These are phyloP conservation scores for Pagrus major DNA, from an alignment of 2,113 vertebrate genomes.

Conservation along the genomic window DNA sequence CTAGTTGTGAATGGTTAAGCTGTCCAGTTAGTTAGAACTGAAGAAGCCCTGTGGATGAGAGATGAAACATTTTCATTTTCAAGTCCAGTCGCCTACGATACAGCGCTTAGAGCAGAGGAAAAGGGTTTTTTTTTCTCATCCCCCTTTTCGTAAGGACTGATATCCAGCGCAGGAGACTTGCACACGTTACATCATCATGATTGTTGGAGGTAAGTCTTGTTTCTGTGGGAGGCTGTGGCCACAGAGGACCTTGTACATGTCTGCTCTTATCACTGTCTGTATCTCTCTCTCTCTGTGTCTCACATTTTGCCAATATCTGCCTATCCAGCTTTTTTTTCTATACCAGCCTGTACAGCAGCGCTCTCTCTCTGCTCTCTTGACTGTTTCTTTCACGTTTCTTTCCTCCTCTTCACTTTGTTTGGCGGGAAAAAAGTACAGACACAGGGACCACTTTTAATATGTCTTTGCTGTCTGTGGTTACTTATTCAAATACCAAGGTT, in stretches of 20 bases:
- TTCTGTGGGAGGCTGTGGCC: conserved; percentile 41
- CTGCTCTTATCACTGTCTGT: conserved; percentile 66
- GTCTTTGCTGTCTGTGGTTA: conserved; percentile 28
- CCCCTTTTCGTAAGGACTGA: no score
- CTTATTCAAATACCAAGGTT: conserved; percentile 50
- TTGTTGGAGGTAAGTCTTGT: conserved; percentile 47
- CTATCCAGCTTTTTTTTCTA: conserved; percentile 35
- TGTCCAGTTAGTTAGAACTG: no score
- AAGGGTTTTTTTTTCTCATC: no score
- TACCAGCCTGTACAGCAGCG: conserved; percentile 22
- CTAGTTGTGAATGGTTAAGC: no score
- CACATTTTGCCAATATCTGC: conserved; percentile 50
- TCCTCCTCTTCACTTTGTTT: conserved; percentile 35
- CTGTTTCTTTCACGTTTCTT: conserved; percentile 18
- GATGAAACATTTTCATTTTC: no score
- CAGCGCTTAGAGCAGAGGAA: no score
- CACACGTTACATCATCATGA: conserved; percentile 1
- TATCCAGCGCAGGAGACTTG: neutral
- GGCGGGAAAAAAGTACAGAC: neutral
- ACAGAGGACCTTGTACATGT: conserved; percentile 69
- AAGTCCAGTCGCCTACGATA: no score
- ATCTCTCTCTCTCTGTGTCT: conserved; percentile 48
- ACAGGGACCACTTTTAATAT: conserved; percentile 9
- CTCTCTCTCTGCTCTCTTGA: neutral
- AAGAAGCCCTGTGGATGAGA: no score